Percentiles rank a stretch among this genome's conserved stretches.
Evolutionary conservation across 92 coral and sea anemone genomes (phyloP).

Genomic region (Diadumene lineata): DNA sequence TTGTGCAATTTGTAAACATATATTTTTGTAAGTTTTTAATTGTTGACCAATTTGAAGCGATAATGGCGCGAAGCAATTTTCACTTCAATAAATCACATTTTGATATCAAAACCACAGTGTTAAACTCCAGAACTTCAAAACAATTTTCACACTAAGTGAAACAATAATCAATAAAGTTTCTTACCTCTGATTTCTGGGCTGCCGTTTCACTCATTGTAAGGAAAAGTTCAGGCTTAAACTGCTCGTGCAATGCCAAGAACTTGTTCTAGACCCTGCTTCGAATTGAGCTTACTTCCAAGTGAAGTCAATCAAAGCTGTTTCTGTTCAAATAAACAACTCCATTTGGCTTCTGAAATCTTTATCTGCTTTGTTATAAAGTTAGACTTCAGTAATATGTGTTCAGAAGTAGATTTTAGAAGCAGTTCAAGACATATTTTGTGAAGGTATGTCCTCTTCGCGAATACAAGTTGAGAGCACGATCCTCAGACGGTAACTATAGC

Average conservation of each 20-base stretch:
- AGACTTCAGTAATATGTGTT: not conserved
- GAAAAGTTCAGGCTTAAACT: not conserved
- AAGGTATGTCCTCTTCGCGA: slow-evolving; percentile 9
- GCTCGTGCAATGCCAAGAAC: not conserved
- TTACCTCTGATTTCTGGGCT: not conserved
- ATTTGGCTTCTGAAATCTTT: not conserved
- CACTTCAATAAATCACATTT: not conserved
- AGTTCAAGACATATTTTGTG: slow-evolving; percentile 1
- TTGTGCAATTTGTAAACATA: not conserved
- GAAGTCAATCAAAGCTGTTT: not conserved
- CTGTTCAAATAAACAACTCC: not conserved
- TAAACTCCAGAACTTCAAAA: not conserved
- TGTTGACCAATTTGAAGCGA: no score
- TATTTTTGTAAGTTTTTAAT: no score
- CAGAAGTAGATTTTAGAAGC: not conserved
- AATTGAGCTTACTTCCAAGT: not conserved
- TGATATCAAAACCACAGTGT: not conserved
- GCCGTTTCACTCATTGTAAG: not conserved
- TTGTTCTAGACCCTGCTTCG: not conserved
- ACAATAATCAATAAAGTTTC: not conserved
- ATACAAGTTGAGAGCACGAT: slow-evolving; percentile 22
- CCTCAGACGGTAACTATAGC: slow-evolving; percentile 14
- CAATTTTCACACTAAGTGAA: not conserved
- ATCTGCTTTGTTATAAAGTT: not conserved
- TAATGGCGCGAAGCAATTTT: no score